Base-by-base conservation (phyloP, 2,113 vertebrate genomes). In the Trinectes maculatus region DNA sequence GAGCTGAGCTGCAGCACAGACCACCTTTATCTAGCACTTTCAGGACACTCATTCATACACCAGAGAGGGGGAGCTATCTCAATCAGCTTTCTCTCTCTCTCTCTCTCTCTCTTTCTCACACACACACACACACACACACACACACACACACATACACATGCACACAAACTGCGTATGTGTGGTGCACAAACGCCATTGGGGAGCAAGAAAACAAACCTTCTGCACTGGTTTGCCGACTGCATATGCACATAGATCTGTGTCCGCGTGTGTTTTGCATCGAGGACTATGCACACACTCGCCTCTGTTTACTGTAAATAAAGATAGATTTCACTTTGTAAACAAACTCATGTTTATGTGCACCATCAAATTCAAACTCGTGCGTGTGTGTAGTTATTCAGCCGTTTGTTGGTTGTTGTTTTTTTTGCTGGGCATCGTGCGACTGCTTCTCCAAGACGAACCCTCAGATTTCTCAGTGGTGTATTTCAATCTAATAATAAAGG, bases 21-120 rank as follows among this genome's bases (percentile, higher is more conserved):
- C 87, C 86, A 89, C 82, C 91, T 92, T 93, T 93, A 90, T 93
- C 74, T 80, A 36, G 70, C 78, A 25, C 73, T 79, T 79, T 92
- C 82, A 89, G 90, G 84, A 88, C 83, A 73, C 73, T 87, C 88
- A 90, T 92, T 93, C 92, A 93, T 92, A 60, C 61, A 82, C 72
- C 21, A 22, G 80, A 75, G 78, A 72, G 71, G 65, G 69, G 65
- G 71, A 64, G 62, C 67, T 74, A 77, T 79, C 84, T 87, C 78
- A 69, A 79, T 61, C 53, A 24, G 64, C 61, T 13, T n/a, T n/a
- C n/a, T n/a, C n/a, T n/a, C n/a, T n/a, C n/a, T n/a, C n/a, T n/a
- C n/a, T n/a, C n/a, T n/a, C n/a, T n/a, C n/a, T n/a, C n/a, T n/a
- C n/a, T n/a, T n/a, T n/a, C n/a, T 70, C 75, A 70, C 59, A 75